Evolutionary conservation across 2,888 invertebrate species (phyloP).

Genomic region (Augochlorella aurata): DNA sequence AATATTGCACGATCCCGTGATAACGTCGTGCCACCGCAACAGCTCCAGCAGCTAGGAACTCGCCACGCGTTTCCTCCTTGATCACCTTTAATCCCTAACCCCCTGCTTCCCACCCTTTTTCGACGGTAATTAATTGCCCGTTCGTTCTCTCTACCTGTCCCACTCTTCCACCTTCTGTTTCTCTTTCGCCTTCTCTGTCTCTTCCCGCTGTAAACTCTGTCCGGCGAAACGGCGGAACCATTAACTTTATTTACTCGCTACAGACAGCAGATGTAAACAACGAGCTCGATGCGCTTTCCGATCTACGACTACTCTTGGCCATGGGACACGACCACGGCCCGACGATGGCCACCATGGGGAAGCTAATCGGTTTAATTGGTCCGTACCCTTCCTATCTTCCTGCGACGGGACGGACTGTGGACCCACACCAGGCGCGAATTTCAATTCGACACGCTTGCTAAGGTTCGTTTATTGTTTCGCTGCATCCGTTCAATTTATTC

Average conservation of each 20-base stretch:
- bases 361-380: slow-evolving; percentile 42
- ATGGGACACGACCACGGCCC: slow-evolving; percentile 4
- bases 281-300: slow-evolving; percentile 25
- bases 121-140: slow-evolving; percentile 53
- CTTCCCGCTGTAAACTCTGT: neutral
- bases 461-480: slow-evolving; percentile 38
- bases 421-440: neutral
- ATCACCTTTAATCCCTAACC: slow-evolving; percentile 33
- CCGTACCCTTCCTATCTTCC: slow-evolving; percentile 12
- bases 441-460: neutral
- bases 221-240: slow-evolving; percentile 30
- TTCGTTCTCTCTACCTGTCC: neutral
- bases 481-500: slow-evolving; percentile 71
- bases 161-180: neutral
- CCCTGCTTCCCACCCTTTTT: slow-evolving; percentile 13
- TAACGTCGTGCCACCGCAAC: slow-evolving; percentile 65
- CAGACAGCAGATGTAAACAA: slow-evolving; percentile 43
- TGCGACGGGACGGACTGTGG: neutral
- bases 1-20: slow-evolving; percentile 73
- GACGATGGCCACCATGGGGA: neutral
- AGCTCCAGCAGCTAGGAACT: slow-evolving; percentile 11
- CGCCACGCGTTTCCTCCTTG: slow-evolving; percentile 15
- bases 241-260: slow-evolving; percentile 50
- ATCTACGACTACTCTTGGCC: slow-evolving; percentile 19
- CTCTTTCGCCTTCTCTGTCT: neutral